These are phyloP conservation scores for Girardia tigrina DNA, from an alignment of 2,888 invertebrate species.

Conservation along the genomic window DNA sequence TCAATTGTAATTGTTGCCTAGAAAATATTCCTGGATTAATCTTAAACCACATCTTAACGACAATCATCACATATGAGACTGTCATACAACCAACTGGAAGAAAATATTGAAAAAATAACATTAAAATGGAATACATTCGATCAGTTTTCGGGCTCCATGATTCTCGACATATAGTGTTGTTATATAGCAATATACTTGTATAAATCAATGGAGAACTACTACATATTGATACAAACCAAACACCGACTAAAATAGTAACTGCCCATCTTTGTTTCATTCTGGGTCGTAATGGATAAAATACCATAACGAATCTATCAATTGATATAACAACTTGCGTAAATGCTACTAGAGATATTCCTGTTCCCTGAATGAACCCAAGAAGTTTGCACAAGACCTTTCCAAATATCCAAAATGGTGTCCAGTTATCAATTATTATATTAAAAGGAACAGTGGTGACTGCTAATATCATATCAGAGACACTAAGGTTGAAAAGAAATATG, in stretches of 20 bases:
- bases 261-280: constrained; percentile 14
- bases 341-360: constrained; percentile 24
- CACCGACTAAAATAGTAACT: not conserved
- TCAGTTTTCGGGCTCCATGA: constrained; percentile 9
- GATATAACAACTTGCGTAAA: constrained; percentile 30
- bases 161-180: constrained; percentile 7
- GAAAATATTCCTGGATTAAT: not conserved
- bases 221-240: constrained; percentile 11
- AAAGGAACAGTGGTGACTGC: constrained; percentile 24
- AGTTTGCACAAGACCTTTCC: constrained; percentile 29
- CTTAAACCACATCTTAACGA: constrained; percentile 28
- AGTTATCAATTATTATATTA: constrained; percentile 25
- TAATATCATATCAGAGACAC: constrained; percentile 4
- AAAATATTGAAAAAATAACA: constrained; percentile 31
- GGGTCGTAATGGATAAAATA: not conserved
- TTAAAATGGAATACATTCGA: not conserved
- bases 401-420: constrained; percentile 21
- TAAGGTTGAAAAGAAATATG: constrained; percentile 26
- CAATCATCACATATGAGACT: constrained; percentile 30
- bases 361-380: constrained; percentile 26
- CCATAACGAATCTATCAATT: constrained; percentile 18
- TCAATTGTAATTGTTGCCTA: not conserved
- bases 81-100: constrained; percentile 27
- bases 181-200: not conserved
- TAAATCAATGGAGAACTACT: constrained; percentile 7